Conservation (phyloP, 2,888 invertebrate genomes). For the Seladonia tumulorum region DNA sequence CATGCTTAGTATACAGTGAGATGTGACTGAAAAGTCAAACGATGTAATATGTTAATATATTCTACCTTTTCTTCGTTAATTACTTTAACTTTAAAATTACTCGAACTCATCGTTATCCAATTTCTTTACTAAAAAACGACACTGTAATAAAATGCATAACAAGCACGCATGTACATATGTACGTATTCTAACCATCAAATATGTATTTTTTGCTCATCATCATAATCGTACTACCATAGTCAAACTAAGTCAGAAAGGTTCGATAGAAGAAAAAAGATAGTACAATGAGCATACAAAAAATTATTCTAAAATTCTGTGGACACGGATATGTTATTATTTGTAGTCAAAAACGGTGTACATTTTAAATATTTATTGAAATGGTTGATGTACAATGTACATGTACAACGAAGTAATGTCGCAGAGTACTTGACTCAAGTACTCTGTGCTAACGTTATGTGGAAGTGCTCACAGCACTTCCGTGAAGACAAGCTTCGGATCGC, state of each 20-base stretch:
- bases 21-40: background rate
- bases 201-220: constrained; percentile 46
- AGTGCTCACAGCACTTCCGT: constrained; percentile 68
- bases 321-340: background rate
- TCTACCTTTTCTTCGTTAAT: constrained; percentile 78
- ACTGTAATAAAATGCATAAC: background rate
- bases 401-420: constrained; percentile 6
- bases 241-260: constrained; percentile 30
- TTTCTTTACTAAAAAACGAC: constrained; percentile 15
- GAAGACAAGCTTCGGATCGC: constrained; percentile 66
- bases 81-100: constrained; percentile 74
- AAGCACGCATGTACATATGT: background rate
- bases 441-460: background rate
- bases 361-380: background rate
- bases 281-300: background rate
- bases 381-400: background rate
- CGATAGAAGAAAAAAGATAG: background rate
- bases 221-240: constrained; percentile 46
- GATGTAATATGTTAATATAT: background rate
- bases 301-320: background rate
- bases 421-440: constrained; percentile 12
- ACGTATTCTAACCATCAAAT: constrained; percentile 57
- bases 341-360: background rate
- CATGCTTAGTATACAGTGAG: background rate
- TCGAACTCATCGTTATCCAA: constrained; percentile 67